Conservation (phyloP, 2,888 invertebrate species). For the Minunthozetes semirufus region DNA sequence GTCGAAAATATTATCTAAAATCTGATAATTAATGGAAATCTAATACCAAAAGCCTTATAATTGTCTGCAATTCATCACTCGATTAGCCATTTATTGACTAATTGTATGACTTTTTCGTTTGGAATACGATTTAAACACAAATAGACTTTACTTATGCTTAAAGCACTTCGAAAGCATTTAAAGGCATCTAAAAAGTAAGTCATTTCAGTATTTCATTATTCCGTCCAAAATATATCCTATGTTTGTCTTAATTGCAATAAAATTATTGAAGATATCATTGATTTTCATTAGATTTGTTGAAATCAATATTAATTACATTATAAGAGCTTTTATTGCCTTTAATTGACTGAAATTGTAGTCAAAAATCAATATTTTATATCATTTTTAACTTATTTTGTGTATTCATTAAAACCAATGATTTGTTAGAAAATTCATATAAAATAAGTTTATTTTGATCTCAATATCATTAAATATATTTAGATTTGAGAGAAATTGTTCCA, state of each 20-base stretch:
- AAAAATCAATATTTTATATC: too few relatives aligned
- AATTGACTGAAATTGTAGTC: too few relatives aligned
- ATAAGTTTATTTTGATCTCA: too few relatives aligned
- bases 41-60: slow-evolving; percentile 16
- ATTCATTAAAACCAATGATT: too few relatives aligned
- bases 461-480: too few relatives aligned
- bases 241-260: not conserved
- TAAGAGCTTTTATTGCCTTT: too few relatives aligned
- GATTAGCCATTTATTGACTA: not conserved
- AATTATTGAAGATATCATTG: too few relatives aligned
- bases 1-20: not conserved
- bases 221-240: not conserved
- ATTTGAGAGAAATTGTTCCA: too few relatives aligned
- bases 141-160: slow-evolving; percentile 18
- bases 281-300: too few relatives aligned
- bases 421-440: too few relatives aligned
- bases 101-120: slow-evolving; percentile 2
- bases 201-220: not conserved
- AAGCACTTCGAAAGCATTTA: slow-evolving; percentile 22
- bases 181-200: slow-evolving; percentile 28
- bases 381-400: too few relatives aligned
- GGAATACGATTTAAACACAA: not conserved
- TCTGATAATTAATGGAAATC: not conserved
- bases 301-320: too few relatives aligned
- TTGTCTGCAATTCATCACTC: slow-evolving; percentile 6